Conservation (phyloP, 2,888 invertebrate genomes). For the Agapetus fuscipes region DNA sequence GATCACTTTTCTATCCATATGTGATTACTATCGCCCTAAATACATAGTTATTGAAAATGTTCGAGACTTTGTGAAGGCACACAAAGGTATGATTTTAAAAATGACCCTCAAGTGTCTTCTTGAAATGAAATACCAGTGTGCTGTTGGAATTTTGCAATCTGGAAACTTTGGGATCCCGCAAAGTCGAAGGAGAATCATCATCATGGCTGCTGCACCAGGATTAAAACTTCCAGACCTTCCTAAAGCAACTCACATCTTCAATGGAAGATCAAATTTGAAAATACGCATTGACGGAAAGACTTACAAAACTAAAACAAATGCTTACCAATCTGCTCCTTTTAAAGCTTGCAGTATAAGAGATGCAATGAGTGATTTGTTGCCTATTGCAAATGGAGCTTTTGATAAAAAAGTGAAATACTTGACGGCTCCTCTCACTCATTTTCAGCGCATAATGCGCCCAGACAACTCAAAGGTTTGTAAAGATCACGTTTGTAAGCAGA, state of each 20-base stretch:
- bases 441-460: conserved; percentile 31
- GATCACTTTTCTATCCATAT: conserved; percentile 41
- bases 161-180: conserved; percentile 47
- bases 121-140: conserved; percentile 45
- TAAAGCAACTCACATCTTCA: conserved; percentile 40
- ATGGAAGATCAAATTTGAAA: conserved; percentile 29
- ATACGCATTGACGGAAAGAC: conserved; percentile 33
- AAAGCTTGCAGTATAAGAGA: conserved; percentile 33
- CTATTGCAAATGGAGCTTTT: conserved; percentile 34
- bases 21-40: conserved; percentile 44
- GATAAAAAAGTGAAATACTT: conserved; percentile 32
- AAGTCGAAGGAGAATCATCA: conserved; percentile 39
- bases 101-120: conserved; percentile 37
- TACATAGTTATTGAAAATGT: conserved; percentile 48
- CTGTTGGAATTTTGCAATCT: conserved; percentile 44
- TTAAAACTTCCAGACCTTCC: conserved; percentile 39
- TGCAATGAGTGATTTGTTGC: conserved; percentile 41
- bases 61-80: conserved; percentile 43
- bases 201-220: conserved; percentile 45
- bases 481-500: conserved; percentile 43
- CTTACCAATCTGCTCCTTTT: conserved; percentile 33
- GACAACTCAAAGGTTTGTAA: conserved; percentile 24
- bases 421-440: conserved; percentile 34
- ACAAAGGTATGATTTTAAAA: conserved; percentile 40
- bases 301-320: conserved; percentile 24